These are phyloP conservation scores for Nomada goodeniana DNA, from an alignment of 2,888 invertebrate genomes.

Conservation along the genomic window DNA sequence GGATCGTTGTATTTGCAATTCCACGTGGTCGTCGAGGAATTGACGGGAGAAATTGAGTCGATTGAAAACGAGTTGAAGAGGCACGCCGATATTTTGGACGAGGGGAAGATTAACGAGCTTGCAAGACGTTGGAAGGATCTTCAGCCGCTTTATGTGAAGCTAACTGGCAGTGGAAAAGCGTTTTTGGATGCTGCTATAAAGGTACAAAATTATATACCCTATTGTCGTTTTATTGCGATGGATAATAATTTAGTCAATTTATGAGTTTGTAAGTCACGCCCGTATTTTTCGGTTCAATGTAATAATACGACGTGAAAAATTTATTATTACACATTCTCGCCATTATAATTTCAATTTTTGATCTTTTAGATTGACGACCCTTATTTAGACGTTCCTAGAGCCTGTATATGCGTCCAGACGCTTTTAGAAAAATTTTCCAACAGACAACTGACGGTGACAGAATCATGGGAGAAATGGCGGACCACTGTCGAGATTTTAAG, in stretches of 20 bases:
- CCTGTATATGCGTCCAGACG: constrained; percentile 88
- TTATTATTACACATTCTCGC: not conserved
- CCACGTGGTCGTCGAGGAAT: constrained; percentile 88
- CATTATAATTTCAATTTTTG: too few relatives aligned
- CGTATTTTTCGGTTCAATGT: too few relatives aligned
- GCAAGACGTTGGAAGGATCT: constrained; percentile 89
- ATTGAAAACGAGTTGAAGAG: constrained; percentile 87
- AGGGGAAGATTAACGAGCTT: constrained; percentile 85
- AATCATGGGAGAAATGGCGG: constrained; percentile 90
- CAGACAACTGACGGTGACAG: constrained; percentile 88
- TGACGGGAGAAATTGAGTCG: constrained; percentile 88
- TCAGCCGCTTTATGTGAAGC: constrained; percentile 87
- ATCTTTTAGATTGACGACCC: constrained; percentile 87
- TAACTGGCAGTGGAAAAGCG: constrained; percentile 88
- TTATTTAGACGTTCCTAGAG: constrained; percentile 89
- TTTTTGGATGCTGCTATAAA: constrained; percentile 88
- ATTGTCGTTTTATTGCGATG: constrained; percentile 24
- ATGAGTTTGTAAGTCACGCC: too few relatives aligned
- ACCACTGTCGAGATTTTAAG: constrained; percentile 86
- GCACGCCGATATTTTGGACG: constrained; percentile 85
- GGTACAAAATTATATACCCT: constrained; percentile 79
- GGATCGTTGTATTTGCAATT: constrained; percentile 90
- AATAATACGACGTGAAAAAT: not conserved
- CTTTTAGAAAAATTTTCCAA: constrained; percentile 89
- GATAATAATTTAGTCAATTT: not conserved